Conservation (phyloP, 2,113 vertebrate genomes). For the Passerina amoena region DNA sequence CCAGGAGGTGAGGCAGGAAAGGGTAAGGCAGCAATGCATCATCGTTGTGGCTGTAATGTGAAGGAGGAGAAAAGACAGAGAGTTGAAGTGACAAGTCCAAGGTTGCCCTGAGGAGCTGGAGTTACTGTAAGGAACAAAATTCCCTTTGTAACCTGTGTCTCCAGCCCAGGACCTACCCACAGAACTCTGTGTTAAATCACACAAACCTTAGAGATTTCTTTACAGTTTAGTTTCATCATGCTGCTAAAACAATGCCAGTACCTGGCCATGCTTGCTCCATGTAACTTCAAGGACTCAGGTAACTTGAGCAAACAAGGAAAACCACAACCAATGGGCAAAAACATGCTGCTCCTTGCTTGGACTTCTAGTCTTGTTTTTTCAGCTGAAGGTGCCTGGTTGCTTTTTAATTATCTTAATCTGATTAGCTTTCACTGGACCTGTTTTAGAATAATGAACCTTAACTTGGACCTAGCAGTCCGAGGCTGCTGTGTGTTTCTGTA, state of each 20-base stretch:
- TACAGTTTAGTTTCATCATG: neutral
- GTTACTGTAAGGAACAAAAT: neutral
- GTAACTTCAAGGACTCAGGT: neutral
- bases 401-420: constrained; percentile 3
- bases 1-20: neutral
- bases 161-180: neutral
- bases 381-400: constrained; percentile 6
- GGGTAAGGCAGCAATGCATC: neutral
- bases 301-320: constrained; percentile 43
- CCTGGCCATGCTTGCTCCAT: neutral
- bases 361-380: constrained; percentile 12
- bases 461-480: neutral
- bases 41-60: neutral
- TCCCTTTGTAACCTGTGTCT: neutral
- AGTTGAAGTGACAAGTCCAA: neutral
- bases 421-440: neutral
- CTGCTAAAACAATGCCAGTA: neutral
- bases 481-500: neutral
- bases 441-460: neutral
- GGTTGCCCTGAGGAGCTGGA: neutral
- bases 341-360: constrained; percentile 15
- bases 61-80: neutral
- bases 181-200: neutral
- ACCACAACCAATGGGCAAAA: constrained; percentile 30
- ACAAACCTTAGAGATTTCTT: neutral